Evolutionary conservation across 2,113 vertebrate species (phyloP), one percentile per base, ranked within the genome.

Genomic region (Pangasianodon gigas): DNA sequence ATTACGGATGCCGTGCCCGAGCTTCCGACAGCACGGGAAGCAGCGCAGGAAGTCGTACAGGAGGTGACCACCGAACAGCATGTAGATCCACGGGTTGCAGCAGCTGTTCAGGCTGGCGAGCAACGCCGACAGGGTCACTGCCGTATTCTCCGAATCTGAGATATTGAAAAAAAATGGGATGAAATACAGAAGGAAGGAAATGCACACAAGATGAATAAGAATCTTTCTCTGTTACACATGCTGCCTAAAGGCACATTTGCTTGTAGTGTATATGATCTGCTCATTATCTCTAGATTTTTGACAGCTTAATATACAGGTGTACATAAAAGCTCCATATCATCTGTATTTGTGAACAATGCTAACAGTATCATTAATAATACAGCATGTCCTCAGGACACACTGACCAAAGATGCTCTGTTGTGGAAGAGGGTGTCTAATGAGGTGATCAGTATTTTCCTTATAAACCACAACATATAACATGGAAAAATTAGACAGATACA

Each of bases 41-140:
- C 96, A 96, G 84, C 93, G 92, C 48, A 97, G 56, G 16, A 97
- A 97, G 94, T 98, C 97, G 18, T 97, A 96, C 29, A 99, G 95
- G 41, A 99, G 97, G 87, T 98, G 97, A 0, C 98, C 98, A 0
- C 98, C 98, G 92, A 98, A 99, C 91, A 99, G 96, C 98, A 99
- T 98, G 95, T 99, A 99, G 95, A 99, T 98, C 98, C 98, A 99
- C 0, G 98, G 98, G 92, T 99, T 99, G 91, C 97, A 98, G 94
- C 98, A 99, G 86, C 98, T 99, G 93, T 99, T 99, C 90, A 99
- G 96, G 85, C 97, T 98, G 89, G 97, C 98, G 91, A 99, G 93
- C 92, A 98, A 94, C 0, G 97, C 98, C 0, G 97, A 96, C 84
- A 99, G 96, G 0, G 97, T 97, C 85, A 97, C 95, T 0, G 95